These are phyloP conservation scores for Pelobates cultripes DNA, from an alignment of 2,797 vertebrate genomes.

Conservation along the genomic window DNA sequence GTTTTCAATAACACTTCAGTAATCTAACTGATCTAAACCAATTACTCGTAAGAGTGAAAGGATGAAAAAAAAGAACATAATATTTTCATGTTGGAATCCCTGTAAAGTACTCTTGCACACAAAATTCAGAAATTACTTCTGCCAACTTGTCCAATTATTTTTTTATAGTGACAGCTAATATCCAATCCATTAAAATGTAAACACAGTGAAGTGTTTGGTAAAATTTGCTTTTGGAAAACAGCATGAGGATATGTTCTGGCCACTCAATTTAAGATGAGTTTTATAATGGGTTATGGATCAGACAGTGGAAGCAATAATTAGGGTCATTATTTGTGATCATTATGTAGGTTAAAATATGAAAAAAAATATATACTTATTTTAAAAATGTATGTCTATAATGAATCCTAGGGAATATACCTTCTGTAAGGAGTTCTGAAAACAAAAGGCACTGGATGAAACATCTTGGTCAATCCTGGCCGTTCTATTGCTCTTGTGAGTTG, in stretches of 20 bases:
- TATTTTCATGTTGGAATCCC: not conserved
- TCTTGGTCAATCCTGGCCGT: too few relatives aligned
- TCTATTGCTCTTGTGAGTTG: too few relatives aligned
- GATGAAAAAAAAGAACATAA: not conserved
- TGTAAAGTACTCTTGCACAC: conserved; percentile 1
- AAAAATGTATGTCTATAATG: too few relatives aligned
- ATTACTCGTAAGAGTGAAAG: not conserved
- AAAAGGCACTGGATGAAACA: too few relatives aligned
- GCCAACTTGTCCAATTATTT: conserved; percentile 12
- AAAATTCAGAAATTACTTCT: not conserved
- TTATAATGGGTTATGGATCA: too few relatives aligned
- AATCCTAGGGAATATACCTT: too few relatives aligned
- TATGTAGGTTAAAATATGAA: too few relatives aligned
- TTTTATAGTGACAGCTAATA: not conserved
- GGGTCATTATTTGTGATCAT: too few relatives aligned
- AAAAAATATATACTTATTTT: too few relatives aligned
- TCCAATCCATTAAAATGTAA: conserved; percentile 2
- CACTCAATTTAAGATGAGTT: too few relatives aligned
- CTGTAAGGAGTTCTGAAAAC: too few relatives aligned
- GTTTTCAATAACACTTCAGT: conserved; percentile 21
- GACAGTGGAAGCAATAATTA: too few relatives aligned
- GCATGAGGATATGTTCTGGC: not conserved
- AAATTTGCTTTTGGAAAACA: not conserved
- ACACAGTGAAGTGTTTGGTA: not conserved
- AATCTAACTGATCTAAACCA: not conserved